Conservation (phyloP, 2,797 vertebrate genomes). For the Eurystomus glaucurus region DNA sequence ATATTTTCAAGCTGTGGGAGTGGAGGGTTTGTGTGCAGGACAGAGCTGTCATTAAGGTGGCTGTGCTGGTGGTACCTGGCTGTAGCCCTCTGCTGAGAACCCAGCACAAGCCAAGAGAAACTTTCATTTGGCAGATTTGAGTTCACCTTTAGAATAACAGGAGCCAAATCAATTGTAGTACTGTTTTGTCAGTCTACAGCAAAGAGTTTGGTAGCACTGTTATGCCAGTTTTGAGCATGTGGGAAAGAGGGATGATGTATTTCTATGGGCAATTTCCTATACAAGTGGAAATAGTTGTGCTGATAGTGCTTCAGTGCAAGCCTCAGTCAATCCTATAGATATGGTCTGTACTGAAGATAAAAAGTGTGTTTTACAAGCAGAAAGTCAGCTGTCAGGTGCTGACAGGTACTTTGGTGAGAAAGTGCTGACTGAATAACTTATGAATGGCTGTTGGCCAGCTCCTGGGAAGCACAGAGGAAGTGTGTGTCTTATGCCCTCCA, state of each 20-base stretch:
- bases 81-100: not conserved
- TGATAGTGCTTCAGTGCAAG: not conserved
- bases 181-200: not conserved
- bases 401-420: not conserved
- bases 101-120: rapidly evolving
- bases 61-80: not conserved
- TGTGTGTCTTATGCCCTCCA: not conserved
- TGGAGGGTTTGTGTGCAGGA: not conserved
- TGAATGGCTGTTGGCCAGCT: not conserved
- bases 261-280: not conserved
- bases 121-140: not conserved
- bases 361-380: not conserved
- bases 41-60: not conserved
- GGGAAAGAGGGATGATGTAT: not conserved
- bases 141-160: not conserved
- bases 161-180: not conserved
- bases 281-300: not conserved
- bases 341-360: not conserved
- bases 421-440: not conserved
- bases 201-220: not conserved
- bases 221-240: not conserved
- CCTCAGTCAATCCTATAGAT: not conserved
- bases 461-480: not conserved
- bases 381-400: not conserved
- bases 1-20: not conserved